Conservation (phyloP, 2,888 invertebrate species). For the Philereme vetulata region DNA sequence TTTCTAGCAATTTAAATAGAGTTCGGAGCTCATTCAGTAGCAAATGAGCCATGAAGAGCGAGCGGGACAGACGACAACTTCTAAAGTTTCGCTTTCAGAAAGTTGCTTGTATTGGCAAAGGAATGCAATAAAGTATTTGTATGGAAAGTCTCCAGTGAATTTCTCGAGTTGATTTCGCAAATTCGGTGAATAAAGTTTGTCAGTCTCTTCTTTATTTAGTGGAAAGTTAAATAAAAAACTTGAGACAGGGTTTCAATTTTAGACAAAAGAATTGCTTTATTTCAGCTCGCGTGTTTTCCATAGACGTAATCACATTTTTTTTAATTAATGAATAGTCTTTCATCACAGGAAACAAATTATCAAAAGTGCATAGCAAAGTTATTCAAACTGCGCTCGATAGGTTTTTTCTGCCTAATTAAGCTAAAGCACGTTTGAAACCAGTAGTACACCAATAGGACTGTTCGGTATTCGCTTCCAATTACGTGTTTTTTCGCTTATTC, state of each 20-base stretch:
- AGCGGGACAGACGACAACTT: constrained; percentile 33
- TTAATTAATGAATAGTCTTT: background rate
- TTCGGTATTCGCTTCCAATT: constrained; percentile 15
- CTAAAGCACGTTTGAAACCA: constrained; percentile 14
- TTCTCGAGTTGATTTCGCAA: constrained; percentile 28
- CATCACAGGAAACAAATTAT: background rate
- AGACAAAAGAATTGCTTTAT: background rate
- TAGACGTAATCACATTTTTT: too few relatives aligned
- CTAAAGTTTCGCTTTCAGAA: constrained; percentile 29
- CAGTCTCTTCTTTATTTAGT: constrained; percentile 28
- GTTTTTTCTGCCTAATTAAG: constrained; percentile 10
- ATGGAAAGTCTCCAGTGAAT: constrained; percentile 28
- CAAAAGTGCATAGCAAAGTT: background rate
- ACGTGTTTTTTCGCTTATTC: constrained; percentile 31
- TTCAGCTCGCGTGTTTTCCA: too few relatives aligned
- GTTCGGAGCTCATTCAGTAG: constrained; percentile 42
- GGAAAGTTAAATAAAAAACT: constrained; percentile 20
- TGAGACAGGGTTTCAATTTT: constrained; percentile 1
- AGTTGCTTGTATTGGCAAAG: constrained; percentile 33
- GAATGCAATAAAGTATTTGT: constrained; percentile 32
- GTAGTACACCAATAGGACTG: background rate
- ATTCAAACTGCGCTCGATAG: background rate
- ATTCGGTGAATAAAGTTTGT: constrained; percentile 27
- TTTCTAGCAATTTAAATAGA: constrained; percentile 46
- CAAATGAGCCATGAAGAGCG: constrained; percentile 44